Percentiles rank a stretch among this genome's conserved stretches.
These are phyloP conservation scores for Liasis olivaceus DNA, from an alignment of 2,797 vertebrate species.

Conservation along the genomic window DNA sequence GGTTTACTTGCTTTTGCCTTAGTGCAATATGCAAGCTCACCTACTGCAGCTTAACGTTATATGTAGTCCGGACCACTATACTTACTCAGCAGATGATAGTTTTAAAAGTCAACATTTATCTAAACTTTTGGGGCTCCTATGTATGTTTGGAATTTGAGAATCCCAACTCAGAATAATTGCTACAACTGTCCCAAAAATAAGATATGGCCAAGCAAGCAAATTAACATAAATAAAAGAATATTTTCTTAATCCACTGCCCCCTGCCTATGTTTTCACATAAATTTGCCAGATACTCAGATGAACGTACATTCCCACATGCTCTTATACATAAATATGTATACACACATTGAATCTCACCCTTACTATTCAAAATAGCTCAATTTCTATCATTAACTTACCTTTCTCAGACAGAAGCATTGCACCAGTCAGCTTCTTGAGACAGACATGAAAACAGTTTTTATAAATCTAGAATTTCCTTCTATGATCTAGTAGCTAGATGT, in stretches of 20 bases:
- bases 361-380: not conserved
- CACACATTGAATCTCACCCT: not conserved
- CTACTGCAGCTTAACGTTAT: not conserved
- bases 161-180: not conserved
- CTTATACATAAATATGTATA: not conserved
- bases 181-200: not conserved
- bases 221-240: not conserved
- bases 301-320: not conserved
- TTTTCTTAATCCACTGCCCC: not conserved
- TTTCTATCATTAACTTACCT: not conserved
- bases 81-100: not conserved
- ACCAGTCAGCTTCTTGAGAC: not conserved
- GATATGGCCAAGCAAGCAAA: not conserved
- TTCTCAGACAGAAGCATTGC: not conserved
- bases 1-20: not conserved
- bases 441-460: not conserved
- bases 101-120: not conserved
- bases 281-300: not conserved
- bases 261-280: not conserved
- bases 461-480: not conserved
- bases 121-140: not conserved
- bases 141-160: not conserved
- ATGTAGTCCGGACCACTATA: not conserved
- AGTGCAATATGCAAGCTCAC: not conserved
- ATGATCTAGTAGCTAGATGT: not conserved